Evolutionary conservation across 2,888 invertebrate species (phyloP).

Genomic region (Lymantria dispar): DNA sequence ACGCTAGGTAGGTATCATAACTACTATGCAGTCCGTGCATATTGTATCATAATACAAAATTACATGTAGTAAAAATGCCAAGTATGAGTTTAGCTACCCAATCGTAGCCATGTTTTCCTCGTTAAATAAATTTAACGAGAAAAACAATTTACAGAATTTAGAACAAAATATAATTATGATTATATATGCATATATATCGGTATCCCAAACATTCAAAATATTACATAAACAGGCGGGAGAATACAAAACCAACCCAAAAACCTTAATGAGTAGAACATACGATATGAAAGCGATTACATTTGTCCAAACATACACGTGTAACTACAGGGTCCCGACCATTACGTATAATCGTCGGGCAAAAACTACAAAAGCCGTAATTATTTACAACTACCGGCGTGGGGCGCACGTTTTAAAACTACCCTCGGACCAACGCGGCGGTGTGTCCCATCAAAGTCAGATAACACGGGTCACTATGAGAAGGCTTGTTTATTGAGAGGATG

Average conservation of each 20-base stretch:
- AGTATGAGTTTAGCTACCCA: too few species aligned
- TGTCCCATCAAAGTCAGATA: conserved; percentile 66
- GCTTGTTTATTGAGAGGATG: conserved; percentile 71
- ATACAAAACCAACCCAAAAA: conserved; percentile 9
- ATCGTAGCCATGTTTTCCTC: too few species aligned
- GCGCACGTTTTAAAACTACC: conserved; percentile 66
- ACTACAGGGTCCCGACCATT: conserved; percentile 32
- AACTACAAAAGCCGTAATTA: conserved; percentile 56
- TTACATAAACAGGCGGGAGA: background rate
- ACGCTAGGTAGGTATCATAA: too few species aligned
- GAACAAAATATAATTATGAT: too few species aligned
- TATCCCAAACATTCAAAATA: background rate
- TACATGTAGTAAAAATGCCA: too few species aligned
- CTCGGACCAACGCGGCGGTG: conserved; percentile 33
- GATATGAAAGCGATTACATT: conserved; percentile 22
- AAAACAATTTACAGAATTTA: too few species aligned
- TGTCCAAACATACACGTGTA: conserved; percentile 18
- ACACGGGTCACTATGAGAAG: conserved; percentile 65
- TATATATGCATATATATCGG: background rate
- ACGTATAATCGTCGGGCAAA: conserved; percentile 40
- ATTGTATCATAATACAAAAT: too few species aligned
- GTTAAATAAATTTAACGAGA: background rate
- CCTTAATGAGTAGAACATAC: conserved; percentile 24
- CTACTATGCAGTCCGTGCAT: too few species aligned
- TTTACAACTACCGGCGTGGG: conserved; percentile 52